These are phyloP conservation scores for Tupaia chinensis DNA, from an alignment of 2,113 vertebrate genomes.

Conservation along the genomic window DNA sequence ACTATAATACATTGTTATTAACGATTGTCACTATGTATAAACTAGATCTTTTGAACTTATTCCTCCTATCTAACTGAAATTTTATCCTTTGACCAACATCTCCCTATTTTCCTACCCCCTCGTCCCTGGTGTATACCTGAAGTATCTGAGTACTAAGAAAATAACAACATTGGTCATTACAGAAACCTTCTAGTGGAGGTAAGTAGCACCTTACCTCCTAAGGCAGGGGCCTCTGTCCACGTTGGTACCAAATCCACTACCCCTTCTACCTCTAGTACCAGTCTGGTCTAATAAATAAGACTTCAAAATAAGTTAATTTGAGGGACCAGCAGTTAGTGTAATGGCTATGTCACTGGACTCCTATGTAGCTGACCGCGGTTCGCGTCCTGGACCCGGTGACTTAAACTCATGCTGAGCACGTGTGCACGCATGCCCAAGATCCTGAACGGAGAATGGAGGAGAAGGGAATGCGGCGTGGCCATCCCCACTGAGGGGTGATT, in stretches of 20 bases:
- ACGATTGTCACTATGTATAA: background rate
- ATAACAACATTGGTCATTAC: background rate
- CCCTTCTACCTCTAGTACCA: background rate
- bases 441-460: too few species aligned
- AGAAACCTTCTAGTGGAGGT: background rate
- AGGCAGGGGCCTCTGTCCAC: background rate
- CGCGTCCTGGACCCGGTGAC: too few species aligned
- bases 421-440: too few species aligned
- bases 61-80: background rate
- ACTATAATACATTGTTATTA: background rate
- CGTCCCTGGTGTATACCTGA: background rate
- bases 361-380: too few species aligned
- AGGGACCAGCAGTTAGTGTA: too few species aligned
- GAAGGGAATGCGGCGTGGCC: too few species aligned
- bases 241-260: background rate
- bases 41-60: too few species aligned
- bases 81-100: background rate
- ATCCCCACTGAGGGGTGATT: too few species aligned
- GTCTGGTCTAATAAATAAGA: background rate
- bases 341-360: too few species aligned
- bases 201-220: background rate
- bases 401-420: too few species aligned
- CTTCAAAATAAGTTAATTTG: too few species aligned
- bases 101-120: too few species aligned
- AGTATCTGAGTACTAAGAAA: background rate